Evolutionary conservation across 1,140 invertebrate species (phyloP), one percentile per base, ranked within the genome.

Genomic region (Nilaparvata lugens): DNA sequence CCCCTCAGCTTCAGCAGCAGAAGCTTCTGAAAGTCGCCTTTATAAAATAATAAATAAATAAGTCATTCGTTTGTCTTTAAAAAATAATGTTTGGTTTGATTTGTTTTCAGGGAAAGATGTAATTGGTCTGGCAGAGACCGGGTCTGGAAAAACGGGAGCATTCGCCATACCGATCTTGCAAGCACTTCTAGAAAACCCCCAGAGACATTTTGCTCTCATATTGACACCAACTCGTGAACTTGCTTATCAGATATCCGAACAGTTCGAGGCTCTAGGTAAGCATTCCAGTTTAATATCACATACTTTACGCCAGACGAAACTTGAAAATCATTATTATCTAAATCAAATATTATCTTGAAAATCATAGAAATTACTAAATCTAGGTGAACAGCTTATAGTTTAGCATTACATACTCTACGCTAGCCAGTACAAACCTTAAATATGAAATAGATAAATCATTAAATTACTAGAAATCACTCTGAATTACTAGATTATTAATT

Each of bases 121-220:
- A 0, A 97, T 99, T 69, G 96, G 95, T 18, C 75, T 98, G 53
- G 95, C 96, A 1, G 95, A 98, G 78, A 99, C 96, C 3, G 95
- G 97, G 6, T 98, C 95, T 5, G 96, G 97, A 14, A 99, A 99
- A 78, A 99, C 97, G 1, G 97, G 89, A 28, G 93, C 97, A 0
- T 99, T 99, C 78, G 93, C 93, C 1, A 70, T 99, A 57, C 97
- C 97, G 1, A 97, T 99, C 66, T 71, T 99, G 11, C 95, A 99
- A 71, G 79, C 87, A 0, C 73, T 98, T 11, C 74, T 98, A 14
- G 86, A 95, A 65, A 90, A 86, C 71, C 95, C 95, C 5, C 95
- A 97, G 70, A 77, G 94, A 70, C 86, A 97, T 67, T 99, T 96
- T 79, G 94, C 93, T 5, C 76, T 99, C 0, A 82, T 99, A 65